Evolutionary conservation across 2,113 vertebrate species (phyloP).

Genomic region (Fukomys damarensis): DNA sequence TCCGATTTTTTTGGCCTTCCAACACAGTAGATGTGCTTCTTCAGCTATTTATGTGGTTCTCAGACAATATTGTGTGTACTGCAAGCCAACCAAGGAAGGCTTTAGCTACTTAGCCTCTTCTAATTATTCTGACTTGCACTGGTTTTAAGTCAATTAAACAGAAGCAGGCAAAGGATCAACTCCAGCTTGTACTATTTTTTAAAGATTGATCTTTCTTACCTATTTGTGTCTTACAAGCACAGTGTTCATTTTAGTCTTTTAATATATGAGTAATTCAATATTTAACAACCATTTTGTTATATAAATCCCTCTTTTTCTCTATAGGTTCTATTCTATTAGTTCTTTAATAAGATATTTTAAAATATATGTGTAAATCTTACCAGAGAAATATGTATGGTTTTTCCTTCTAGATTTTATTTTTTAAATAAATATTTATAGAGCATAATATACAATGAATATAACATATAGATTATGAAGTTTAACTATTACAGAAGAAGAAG

Average conservation of each 20-base stretch:
- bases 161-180: slow-evolving; percentile 43
- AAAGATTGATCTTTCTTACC: slow-evolving; percentile 61
- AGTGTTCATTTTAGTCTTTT: slow-evolving; percentile 56
- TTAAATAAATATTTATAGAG: not conserved
- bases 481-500: not conserved
- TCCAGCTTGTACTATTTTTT: slow-evolving; percentile 40
- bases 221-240: slow-evolving; percentile 31
- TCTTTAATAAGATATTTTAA: slow-evolving; percentile 28
- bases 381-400: not conserved
- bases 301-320: not conserved
- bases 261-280: slow-evolving; percentile 43
- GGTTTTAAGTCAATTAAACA: slow-evolving; percentile 68
- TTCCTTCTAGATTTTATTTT: not conserved
- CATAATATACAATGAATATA: not conserved
- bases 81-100: slow-evolving; percentile 18
- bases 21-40: slow-evolving; percentile 46
- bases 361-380: not conserved
- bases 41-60: slow-evolving; percentile 58
- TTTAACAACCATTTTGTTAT: slow-evolving; percentile 28
- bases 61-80: slow-evolving; percentile 36
- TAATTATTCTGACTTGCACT: slow-evolving; percentile 73
- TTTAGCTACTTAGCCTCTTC: slow-evolving; percentile 56
- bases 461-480: not conserved
- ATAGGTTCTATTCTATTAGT: not conserved
- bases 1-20: not conserved